Base-by-base conservation (phyloP, 35 echinoderm and acorn worm species). In the Lytechinus variegatus region DNA sequence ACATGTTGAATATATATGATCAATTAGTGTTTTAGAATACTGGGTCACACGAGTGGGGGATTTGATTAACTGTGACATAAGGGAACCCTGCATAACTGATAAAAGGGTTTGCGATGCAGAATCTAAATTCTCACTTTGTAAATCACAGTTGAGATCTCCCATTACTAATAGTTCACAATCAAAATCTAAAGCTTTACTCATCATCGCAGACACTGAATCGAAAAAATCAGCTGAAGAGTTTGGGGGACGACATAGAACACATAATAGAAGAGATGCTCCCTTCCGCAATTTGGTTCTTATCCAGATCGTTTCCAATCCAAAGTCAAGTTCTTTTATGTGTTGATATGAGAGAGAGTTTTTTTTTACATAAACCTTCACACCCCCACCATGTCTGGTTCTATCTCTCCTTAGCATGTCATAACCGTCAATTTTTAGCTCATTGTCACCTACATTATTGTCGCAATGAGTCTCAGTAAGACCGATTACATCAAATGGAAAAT, bases 151-250 rank as follows among this genome's bases (percentile, higher is more conserved):
- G 52, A 54, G 44, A 27, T 92, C 91, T 27, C 91, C 91, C 0
- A 54, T n/a, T 33, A 92, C 52, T 9, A 92, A 1, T 2, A 4
- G n/a, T 92, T 54, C 91, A 51, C 91, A 27, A 54, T 92, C 11
- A 92, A 33, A 92, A 92, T 53, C 53, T n/a, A 92, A 9, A 33
- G 91, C 91, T 52, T 92, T 53, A 53, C 21, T 54, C 29, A 92
- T 24, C 91, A 51, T 9, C 9, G 53, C 28, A 51, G 27, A 27
- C 91, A 92, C 9, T 33, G 27, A 33, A 54, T 92, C 29, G 24
- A 92, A 92, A 92, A 4, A 92, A 54, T 92, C 91, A 51, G 54
- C 91, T 53, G 91, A 53, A 54, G 27, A 92, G 52, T 92, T 92
- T 9, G 91, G 91, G 11, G 91, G 91, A 52, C 91, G 91, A 27